Conservation (phyloP, 2,113 vertebrate species). For the Coptodon bakossiorum region DNA sequence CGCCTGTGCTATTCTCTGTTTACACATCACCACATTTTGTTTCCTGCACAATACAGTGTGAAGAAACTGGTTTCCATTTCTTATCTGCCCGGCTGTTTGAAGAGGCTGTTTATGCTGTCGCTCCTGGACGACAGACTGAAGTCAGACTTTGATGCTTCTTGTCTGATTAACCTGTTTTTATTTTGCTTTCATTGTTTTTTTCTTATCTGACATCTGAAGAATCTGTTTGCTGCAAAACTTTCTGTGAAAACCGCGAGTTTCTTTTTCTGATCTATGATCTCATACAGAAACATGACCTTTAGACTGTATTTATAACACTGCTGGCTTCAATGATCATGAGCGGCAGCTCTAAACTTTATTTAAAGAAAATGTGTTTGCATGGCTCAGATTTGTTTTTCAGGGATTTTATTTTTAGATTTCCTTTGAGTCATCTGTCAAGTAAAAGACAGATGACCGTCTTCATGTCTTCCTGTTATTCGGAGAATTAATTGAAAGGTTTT, state of each 20-base stretch:
- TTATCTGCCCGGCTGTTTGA: slow-evolving; percentile 41
- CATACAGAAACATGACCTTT: not conserved
- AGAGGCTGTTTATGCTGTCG: slow-evolving; percentile 23
- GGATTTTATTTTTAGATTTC: not conserved
- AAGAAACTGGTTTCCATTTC: slow-evolving; percentile 71
- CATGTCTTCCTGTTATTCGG: not conserved
- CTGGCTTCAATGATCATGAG: accelerated
- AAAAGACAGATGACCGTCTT: not conserved
- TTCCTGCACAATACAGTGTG: slow-evolving; percentile 68
- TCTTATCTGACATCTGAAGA: not conserved
- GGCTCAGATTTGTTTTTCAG: not conserved
- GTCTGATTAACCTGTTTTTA: not conserved
- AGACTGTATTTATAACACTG: not conserved
- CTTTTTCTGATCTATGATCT: not conserved
- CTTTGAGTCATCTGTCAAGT: not conserved
- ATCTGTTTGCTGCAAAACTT: not conserved
- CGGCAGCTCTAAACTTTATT: not conserved
- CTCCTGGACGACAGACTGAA: not conserved
- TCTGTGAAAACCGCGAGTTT: not conserved
- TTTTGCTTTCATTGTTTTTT: not conserved
- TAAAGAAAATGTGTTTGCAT: not conserved
- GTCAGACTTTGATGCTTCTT: not conserved
- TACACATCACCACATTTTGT: slow-evolving; percentile 72
- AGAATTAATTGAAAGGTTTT: not conserved
- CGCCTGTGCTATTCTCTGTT: slow-evolving; percentile 81